Base-by-base conservation (phyloP, 2,113 vertebrate genomes). In the Sinocyclocheilus rhinocerous region DNA sequence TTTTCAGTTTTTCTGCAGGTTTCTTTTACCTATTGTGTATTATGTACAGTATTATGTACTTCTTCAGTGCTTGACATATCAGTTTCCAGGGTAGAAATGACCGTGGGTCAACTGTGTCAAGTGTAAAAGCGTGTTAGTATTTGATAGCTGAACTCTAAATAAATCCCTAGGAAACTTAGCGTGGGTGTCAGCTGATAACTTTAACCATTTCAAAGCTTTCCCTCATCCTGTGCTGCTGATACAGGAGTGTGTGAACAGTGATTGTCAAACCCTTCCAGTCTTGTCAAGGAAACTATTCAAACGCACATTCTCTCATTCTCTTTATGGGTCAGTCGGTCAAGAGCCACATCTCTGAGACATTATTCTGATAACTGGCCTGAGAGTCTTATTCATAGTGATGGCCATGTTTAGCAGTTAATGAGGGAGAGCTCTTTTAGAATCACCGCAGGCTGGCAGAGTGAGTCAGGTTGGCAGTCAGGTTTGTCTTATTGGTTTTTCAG, bases 351-450 rank as follows among this genome's bases (percentile, higher is more conserved):
- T 81, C 63, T 63, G 57, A 24, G 16, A 67, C 61, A 18, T 85
- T 48, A 6, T 57, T 39, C 52, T 36, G 87, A 86, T 83, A 72
- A 86, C 8, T 83, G 16, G 75, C 65, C 29, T 63, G 24, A 42
- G 75, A 36, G 76, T 76, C 55, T 86, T 89, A 84, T 89, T 86
- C 81, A 86, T 86, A 84, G 87, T 55, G 52, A 67, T 65, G 84
- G n/a, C n/a, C 80, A 86, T 78, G 73, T 83, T 72, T 85, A 83
- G 75, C 78, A 26, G 70, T 61, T 61, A 26, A 61, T 55, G 75
- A 88, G 73, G 18, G 81, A 65, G 45, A 70, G 15, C 45, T 75
- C 55, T 67, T 86, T 84, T 70, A 86, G 75, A 77, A 29, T 42
- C 59, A 24, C 36, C 7, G 55, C 24, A 42, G 45, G 75, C 26